Percentiles rank a stretch among this genome's conserved stretches.
Conservation (phyloP, 2,113 vertebrate genomes). For the Halcyon malimbica region DNA sequence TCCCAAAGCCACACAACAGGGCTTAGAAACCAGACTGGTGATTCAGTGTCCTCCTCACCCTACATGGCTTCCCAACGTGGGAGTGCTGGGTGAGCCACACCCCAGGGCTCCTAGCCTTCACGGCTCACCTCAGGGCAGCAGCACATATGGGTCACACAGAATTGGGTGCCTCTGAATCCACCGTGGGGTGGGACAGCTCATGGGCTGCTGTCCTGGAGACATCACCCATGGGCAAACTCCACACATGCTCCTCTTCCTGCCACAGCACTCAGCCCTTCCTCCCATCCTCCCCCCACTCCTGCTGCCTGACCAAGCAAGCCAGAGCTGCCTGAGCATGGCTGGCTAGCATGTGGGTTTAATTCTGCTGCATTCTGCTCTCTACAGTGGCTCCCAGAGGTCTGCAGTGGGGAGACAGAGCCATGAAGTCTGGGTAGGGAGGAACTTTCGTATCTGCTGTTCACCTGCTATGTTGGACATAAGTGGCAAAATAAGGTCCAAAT, state of each 20-base stretch:
- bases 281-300: background rate
- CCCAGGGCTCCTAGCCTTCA: fast-evolving
- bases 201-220: fast-evolving
- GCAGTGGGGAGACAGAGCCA: fast-evolving
- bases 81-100: background rate
- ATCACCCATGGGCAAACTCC: background rate
- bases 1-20: background rate
- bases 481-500: background rate
- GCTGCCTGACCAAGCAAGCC: background rate
- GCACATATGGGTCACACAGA: background rate
- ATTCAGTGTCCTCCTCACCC: background rate
- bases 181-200: background rate
- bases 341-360: background rate
- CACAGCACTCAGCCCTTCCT: background rate
- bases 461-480: fast-evolving
- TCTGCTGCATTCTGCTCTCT: background rate
- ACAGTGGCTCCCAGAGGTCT: background rate
- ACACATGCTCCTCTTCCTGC: background rate
- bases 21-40: background rate
- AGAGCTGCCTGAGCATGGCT: background rate
- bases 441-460: background rate
- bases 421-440: background rate
- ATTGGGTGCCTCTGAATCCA: background rate
- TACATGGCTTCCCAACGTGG: background rate
- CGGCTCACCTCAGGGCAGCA: fast-evolving